phyloP scores from a whole-genome alignment of 53 echinoderm and acorn worm genomes.

The Pentamera pediparva region DNA sequence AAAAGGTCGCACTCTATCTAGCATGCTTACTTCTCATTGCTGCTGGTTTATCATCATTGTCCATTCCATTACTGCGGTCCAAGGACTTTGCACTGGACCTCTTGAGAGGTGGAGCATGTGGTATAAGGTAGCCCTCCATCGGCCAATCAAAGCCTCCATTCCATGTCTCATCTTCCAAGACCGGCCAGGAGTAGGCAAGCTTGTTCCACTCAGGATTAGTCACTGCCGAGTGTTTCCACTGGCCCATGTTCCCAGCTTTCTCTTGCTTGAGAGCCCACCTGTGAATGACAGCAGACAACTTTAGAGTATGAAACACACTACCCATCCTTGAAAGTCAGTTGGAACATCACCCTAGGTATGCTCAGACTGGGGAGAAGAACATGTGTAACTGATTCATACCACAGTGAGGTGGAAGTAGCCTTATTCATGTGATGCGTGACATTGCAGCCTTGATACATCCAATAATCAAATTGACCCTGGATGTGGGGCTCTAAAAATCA shows the following conservation, averaged over 20 bases:
- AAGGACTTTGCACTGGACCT: constrained; percentile 24
- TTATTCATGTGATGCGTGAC: too few relatives aligned
- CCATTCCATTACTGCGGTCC: constrained; percentile 16
- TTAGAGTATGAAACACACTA: not conserved
- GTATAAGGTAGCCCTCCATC: constrained; percentile 91
- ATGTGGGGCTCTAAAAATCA: too few relatives aligned
- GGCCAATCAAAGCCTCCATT: constrained; percentile 97
- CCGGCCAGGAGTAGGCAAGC: constrained; percentile 95
- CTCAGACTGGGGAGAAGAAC: too few relatives aligned
- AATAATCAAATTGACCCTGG: too few relatives aligned
- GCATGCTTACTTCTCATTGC: constrained; percentile 48
- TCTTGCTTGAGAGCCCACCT: constrained; percentile 98
- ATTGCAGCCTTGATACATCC: too few relatives aligned
- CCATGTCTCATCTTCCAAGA: constrained; percentile 68
- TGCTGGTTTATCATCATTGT: constrained; percentile 6
- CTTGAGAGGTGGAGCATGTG: constrained; percentile 94
- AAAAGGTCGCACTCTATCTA: too few relatives aligned
- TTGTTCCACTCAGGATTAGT: constrained; percentile 94
- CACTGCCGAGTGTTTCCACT: constrained; percentile 79
- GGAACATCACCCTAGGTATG: too few relatives aligned
- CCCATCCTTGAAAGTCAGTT: too few relatives aligned
- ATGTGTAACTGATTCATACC: too few relatives aligned
- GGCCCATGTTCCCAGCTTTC: constrained; percentile 66
- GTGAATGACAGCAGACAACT: not conserved
- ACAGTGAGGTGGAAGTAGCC: too few relatives aligned